phyloP scores from a whole-genome alignment of 2,888 invertebrate species.

The Tridacna crocea region DNA sequence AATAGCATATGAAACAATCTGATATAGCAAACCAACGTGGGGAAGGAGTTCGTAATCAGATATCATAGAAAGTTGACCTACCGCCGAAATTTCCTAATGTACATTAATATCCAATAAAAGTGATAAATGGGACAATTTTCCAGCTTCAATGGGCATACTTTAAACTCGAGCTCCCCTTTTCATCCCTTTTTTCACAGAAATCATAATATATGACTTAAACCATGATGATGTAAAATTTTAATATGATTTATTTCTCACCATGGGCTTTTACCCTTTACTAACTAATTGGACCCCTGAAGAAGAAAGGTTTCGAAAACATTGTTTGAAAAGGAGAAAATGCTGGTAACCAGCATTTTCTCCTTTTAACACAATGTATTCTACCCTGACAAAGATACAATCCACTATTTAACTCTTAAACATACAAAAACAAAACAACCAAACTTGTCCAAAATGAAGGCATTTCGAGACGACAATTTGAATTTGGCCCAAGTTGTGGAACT shows the following conservation, averaged over 20 bases:
- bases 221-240: constrained; percentile 25
- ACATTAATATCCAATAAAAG: constrained; percentile 61
- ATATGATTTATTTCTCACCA: background rate
- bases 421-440: too few species aligned
- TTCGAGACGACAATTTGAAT: too few species aligned
- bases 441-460: too few species aligned
- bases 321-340: too few species aligned
- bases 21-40: constrained; percentile 6
- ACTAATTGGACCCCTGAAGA: too few species aligned
- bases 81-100: constrained; percentile 53
- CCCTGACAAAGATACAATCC: too few species aligned
- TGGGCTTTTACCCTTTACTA: too few species aligned
- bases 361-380: too few species aligned
- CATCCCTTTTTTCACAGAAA: constrained; percentile 13
- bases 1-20: background rate
- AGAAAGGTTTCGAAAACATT: too few species aligned
- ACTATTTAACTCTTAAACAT: too few species aligned
- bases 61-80: constrained; percentile 49
- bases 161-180: constrained; percentile 11
- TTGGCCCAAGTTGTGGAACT: too few species aligned
- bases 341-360: too few species aligned
- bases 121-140: constrained; percentile 47
- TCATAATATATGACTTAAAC: constrained; percentile 11
- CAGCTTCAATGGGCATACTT: constrained; percentile 23
- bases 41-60: constrained; percentile 32